Evolutionary conservation across 2,113 vertebrate species (phyloP).

Genomic region (Zosterops lateralis): DNA sequence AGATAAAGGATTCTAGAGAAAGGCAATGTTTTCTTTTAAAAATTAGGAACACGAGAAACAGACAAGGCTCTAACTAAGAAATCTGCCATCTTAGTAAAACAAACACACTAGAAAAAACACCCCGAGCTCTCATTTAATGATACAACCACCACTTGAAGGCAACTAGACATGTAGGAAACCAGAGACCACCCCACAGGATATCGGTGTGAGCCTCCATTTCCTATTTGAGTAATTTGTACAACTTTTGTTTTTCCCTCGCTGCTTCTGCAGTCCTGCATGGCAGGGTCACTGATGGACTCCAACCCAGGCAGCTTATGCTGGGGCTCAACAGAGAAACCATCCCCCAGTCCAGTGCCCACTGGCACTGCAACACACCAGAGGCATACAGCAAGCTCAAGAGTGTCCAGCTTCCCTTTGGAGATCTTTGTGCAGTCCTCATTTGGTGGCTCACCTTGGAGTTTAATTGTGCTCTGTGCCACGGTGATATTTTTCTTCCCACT

Average conservation of each 20-base stretch:
- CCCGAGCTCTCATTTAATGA: background rate
- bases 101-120: background rate
- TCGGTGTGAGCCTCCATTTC: background rate
- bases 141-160: background rate
- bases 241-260: background rate
- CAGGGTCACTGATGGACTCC: background rate
- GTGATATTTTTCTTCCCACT: background rate
- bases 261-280: background rate
- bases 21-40: background rate
- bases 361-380: background rate
- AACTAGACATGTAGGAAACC: background rate
- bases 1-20: background rate
- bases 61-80: background rate
- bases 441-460: background rate
- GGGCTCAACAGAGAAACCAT: background rate
- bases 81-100: background rate
- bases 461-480: background rate
- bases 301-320: background rate
- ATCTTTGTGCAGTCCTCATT: background rate
- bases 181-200: background rate
- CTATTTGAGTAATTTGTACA: background rate
- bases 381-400: fast-evolving
- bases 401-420: background rate
- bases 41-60: background rate
- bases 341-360: fast-evolving